Base-by-base conservation (phyloP, 2,797 vertebrate species). In the Microhierax caerulescens region DNA sequence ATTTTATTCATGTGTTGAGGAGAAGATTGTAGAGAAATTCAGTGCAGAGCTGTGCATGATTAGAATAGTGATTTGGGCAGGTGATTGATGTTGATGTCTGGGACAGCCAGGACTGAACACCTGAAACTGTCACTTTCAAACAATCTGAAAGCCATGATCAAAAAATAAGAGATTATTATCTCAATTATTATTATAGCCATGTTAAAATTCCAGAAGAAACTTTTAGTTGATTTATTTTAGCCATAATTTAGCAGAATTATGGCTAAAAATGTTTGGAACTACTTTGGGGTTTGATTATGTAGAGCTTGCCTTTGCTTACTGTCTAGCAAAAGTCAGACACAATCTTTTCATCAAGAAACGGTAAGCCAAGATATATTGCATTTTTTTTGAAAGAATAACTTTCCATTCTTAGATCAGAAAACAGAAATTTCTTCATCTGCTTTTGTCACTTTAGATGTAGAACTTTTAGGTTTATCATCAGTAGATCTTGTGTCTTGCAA, bases 321-420 rank as follows among this genome's bases (percentile, higher is more conserved):
- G 5, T 74, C 67, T 69, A 39, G 45, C 39, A 82, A 50, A 74
- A 82, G 56, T 77, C 25, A 47, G 13, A 37, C 34, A 23, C 36
- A 4, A 9, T 61, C 11, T 67, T 87, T 78, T 76, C 34, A 61
- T 45, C 24, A 79, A 56, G 28, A 85, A 91, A 59, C 63, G 4
- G 17, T 57, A 65, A 51, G 9, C 61, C 61, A 56, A 76, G 51
- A 54, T 76, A 27, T 2, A 3, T 25, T 73, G 47, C 54, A 13
- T 87, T 94, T 91, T 18, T 80, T 90, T 80, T 60, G 30, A 43
- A 85, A 86, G 28, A 64, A 10, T 47, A 76, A 30, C 51, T 87
- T 87, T 20, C 20, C 17, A 34, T 74, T 92, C 13, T 88, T 88
- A 36, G 3, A 10, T 48, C 11, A 74, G 37, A 80, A 73, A 82